Base-by-base conservation (phyloP, 2,113 vertebrate species). In the Solenodon paradoxus region DNA sequence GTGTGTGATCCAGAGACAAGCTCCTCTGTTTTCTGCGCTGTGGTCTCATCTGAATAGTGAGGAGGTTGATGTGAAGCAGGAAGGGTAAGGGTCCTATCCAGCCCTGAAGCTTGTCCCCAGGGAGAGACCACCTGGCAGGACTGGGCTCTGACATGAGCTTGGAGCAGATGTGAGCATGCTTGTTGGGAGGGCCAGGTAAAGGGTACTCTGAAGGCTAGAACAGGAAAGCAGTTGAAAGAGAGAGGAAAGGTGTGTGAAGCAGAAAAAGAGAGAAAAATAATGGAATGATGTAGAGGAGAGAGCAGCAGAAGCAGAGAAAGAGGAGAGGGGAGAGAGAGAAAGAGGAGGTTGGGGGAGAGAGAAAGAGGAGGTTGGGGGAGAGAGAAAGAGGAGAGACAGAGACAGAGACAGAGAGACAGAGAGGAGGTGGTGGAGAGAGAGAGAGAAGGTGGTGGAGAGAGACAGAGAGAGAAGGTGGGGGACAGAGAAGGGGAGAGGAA, bases 61-160 rank as follows among this genome's bases (percentile, higher is more conserved):
- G 20, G 35, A 74, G 45, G 7, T 7, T 38, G 59, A 45, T 57
- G 9, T 16, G 42, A 20, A 66, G 6, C 5, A 8, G 32, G 12
- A 13, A 12, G 7, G 35, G 38, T 30, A 10, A 78, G 17, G 8
- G 28, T 53, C 38, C 17, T 32, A 47, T 12, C 4, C n/a, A n/a
- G 35, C 26, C 57, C 53, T 28, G 53, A n/a, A 0, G 1, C 26
- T 5, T 2, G 24, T 38, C 12, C 7, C 45, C n/a, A n/a, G 1
- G 32, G 24, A 10, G 49, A n/a, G 42, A 13, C n/a, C 7, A 30
- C 28, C 17, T 19, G 3, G 0, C 11, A 32, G 30, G 57, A 10
- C n/a, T 1, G 40, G n/a, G n/a, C 2, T 32, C 42, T 17, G 47
- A 0, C 4, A 2, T 12, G 51, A 53, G 40, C 40, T 16, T 20